Evolutionary conservation across 2,113 vertebrate species (phyloP), one percentile per base, ranked within the genome.

Genomic region (Zosterops pallidus): DNA sequence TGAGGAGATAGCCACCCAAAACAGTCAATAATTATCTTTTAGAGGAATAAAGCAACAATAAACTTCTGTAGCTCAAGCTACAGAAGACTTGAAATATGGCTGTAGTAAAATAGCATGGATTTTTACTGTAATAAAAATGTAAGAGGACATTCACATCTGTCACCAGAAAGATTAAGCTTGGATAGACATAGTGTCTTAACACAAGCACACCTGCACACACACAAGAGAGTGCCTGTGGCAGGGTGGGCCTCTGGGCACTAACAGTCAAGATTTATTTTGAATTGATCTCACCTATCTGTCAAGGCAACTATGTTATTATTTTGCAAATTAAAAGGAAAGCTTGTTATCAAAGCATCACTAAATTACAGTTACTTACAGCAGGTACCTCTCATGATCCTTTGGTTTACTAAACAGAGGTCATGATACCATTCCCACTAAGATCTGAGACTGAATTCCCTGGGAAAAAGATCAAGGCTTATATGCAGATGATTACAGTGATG

Each of bases 151-250:
- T 35, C 28, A 24, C 16, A 22, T n/a, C 47, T 91, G 62, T 39
- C 47, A 86, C 31, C 33, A 69, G 63, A 65, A 95, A 67, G n/a
- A 70, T 67, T 46, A 60, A 70, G 42, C 19, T 81, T 93, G 41
- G 46, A 46, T 28, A 84, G 15, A 50, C 5, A 11, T 2, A 25
- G 12, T 12, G 20, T 44, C 39, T 75, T 64, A 56, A 52, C 35
- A 46, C 0, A 0, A 70, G 39, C 37, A n/a, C 2, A 2, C 29
- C 69, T 83, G 53, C 50, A 29, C 14, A 39, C 16, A 44, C 4
- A 2, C 10, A 11, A 16, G 59, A 47, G 22, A 68, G n/a, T 0
- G 5, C 11, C 31, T 42, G 9, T 19, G 44, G 44, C 46, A 60
- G 41, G 23, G 5, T 37, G 41, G 33, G 57, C 29, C 53, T 49